phyloP scores from a whole-genome alignment of 2,797 vertebrate genomes.

The Aeoliscus strigatus region DNA sequence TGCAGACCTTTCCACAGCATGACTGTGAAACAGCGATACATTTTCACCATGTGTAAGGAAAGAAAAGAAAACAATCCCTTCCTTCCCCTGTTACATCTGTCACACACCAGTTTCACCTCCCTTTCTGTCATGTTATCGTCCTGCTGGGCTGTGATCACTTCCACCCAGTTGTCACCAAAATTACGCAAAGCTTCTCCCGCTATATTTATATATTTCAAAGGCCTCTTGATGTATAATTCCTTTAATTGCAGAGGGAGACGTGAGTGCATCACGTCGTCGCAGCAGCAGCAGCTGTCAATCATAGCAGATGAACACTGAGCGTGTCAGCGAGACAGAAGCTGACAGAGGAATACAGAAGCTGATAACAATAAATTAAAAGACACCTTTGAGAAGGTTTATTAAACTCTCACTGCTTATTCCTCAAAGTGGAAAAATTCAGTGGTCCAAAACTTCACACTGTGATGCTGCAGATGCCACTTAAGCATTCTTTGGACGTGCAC shows the following conservation, averaged over 20 bases:
- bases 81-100: conserved; percentile 9
- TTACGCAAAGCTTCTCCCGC: conserved; percentile 50
- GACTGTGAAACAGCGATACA: background rate
- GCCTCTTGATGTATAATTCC: conserved; percentile 64
- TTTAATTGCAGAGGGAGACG: conserved; percentile 48
- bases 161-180: conserved; percentile 47
- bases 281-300: conserved; percentile 54
- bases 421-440: too few relatives aligned
- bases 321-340: background rate
- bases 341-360: conserved; percentile 6
- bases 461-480: too few relatives aligned
- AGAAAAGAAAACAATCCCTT: too few relatives aligned
- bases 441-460: too few relatives aligned
- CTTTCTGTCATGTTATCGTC: conserved; percentile 37
- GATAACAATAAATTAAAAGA: too few relatives aligned
- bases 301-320: conserved; percentile 10
- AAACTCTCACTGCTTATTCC: too few relatives aligned
- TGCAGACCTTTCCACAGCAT: conserved; percentile 2
- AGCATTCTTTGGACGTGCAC: too few relatives aligned
- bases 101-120: conserved; percentile 18
- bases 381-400: too few relatives aligned
- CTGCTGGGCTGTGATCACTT: conserved; percentile 55
- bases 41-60: background rate
- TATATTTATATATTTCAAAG: conserved; percentile 54
- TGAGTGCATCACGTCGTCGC: conserved; percentile 37